phyloP scores from a whole-genome alignment of 2,888 invertebrate species.

The Microplitis manilae region DNA sequence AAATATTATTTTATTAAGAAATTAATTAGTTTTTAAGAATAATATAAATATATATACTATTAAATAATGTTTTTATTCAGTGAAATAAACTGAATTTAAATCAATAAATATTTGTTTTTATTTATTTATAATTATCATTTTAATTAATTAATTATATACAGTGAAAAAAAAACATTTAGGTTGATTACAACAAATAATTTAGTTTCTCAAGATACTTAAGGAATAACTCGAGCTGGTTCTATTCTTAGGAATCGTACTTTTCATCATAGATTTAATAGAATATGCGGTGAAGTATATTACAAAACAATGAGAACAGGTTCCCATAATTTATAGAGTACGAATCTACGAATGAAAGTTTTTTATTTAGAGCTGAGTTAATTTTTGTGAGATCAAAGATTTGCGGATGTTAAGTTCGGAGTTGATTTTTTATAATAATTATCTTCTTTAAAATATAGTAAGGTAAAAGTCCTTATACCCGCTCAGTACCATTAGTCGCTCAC shows the following conservation, averaged over 20 bases:
- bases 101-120: background rate
- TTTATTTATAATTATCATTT: background rate
- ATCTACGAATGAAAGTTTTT: slow-evolving; percentile 5
- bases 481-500: too few relatives aligned
- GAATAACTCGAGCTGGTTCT: background rate
- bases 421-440: too few relatives aligned
- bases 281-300: slow-evolving; percentile 13
- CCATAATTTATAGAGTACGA: background rate
- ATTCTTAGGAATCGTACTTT: slow-evolving; percentile 28
- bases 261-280: slow-evolving; percentile 19
- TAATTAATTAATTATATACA: background rate
- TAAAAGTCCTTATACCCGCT: too few relatives aligned
- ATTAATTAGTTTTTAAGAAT: background rate
- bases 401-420: too few relatives aligned
- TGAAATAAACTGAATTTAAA: background rate
- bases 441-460: too few relatives aligned
- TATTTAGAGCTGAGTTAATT: background rate
- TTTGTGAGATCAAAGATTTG: background rate
- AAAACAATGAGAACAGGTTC: slow-evolving; percentile 12
- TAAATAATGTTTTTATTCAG: background rate
- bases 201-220: background rate
- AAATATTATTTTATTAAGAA: background rate
- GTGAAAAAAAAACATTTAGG: background rate
- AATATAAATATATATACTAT: background rate
- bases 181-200: background rate